Base-by-base conservation (phyloP, 2,888 invertebrate genomes). In the Prosopocoilus inquinatus region DNA sequence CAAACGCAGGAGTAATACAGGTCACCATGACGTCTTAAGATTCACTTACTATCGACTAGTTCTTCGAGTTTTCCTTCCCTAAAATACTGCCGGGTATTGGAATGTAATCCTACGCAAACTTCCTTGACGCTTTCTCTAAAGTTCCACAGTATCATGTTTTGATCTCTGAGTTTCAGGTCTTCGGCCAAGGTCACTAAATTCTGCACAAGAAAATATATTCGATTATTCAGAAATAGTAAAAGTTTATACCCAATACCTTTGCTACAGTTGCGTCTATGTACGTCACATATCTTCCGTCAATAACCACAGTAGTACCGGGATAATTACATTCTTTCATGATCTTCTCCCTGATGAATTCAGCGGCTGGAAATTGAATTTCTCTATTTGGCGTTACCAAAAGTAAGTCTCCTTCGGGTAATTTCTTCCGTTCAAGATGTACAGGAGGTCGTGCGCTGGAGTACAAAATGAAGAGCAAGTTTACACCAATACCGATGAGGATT, bases 341-440 rank as follows among this genome's bases (percentile, higher is more conserved):
- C 12, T 67, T 67, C 57, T 80, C 78, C 45, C 83, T 75, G 66
- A 93, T 80, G 78, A 84, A 87, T 78, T 91, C 91, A 0, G 91
- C 89, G 2, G 91, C 87, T n/a, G 92, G 89, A 78, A 90, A 93
- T 53, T 86, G 80, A 48, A 93, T 79, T 67, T 86, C 85, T 64
- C 88, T 85, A 71, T 86, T 86, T 49, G 91, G 86, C 54, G 81
- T 82, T 41, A 89, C 85, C 64, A 88, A 71, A 65, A 84, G 78
- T 7, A 82, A 71, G 56, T 78, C 75, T 9, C 70, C 68, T 9
- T 76, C 75, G 16, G 74, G 72, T 20, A 80, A 67, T 73, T 69
- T 70, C 33, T 64, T 63, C 47, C 61, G 64, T 36, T 69, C 67
- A 9, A 76, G 67, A 12, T 63, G 53, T 9, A 75, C 63, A 50